These are phyloP conservation scores for Chrysolina haemoptera DNA, from an alignment of 2,888 invertebrate genomes.

Conservation along the genomic window DNA sequence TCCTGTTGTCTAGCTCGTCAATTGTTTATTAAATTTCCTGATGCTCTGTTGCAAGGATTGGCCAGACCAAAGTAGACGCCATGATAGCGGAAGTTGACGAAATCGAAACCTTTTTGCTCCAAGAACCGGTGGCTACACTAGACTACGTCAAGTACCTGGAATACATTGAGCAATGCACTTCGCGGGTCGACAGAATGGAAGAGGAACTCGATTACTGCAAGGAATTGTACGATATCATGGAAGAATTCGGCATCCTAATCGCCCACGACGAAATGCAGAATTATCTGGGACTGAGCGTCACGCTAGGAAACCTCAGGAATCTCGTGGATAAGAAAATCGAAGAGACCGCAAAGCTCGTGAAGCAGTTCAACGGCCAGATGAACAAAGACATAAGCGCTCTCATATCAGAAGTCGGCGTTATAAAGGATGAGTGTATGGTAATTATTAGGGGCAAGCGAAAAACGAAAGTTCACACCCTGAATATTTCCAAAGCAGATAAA, in stretches of 20 bases:
- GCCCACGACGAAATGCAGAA: slow-evolving; percentile 81
- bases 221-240: slow-evolving; percentile 88
- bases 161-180: slow-evolving; percentile 79
- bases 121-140: slow-evolving; percentile 79
- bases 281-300: slow-evolving; percentile 76
- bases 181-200: slow-evolving; percentile 80
- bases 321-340: slow-evolving; percentile 80
- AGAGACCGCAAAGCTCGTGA: slow-evolving; percentile 79
- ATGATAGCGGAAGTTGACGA: slow-evolving; percentile 76
- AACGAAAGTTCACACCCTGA: background rate
- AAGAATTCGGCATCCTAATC: slow-evolving; percentile 82
- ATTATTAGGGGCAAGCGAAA: slow-evolving; percentile 44
- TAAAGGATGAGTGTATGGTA: slow-evolving; percentile 82
- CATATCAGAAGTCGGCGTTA: slow-evolving; percentile 80
- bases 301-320: slow-evolving; percentile 77
- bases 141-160: slow-evolving; percentile 82
- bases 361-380: slow-evolving; percentile 80
- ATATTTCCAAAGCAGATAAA: too few species aligned
- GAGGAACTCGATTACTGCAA: slow-evolving; percentile 83
- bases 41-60: slow-evolving; percentile 74
- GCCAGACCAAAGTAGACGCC: slow-evolving; percentile 73
- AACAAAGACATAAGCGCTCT: slow-evolving; percentile 85
- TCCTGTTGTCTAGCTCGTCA: too few species aligned
- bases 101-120: slow-evolving; percentile 75
- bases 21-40: too few species aligned